Evolutionary conservation across 2,888 invertebrate genomes (phyloP).

Genomic region (Acrobasis consociella): DNA sequence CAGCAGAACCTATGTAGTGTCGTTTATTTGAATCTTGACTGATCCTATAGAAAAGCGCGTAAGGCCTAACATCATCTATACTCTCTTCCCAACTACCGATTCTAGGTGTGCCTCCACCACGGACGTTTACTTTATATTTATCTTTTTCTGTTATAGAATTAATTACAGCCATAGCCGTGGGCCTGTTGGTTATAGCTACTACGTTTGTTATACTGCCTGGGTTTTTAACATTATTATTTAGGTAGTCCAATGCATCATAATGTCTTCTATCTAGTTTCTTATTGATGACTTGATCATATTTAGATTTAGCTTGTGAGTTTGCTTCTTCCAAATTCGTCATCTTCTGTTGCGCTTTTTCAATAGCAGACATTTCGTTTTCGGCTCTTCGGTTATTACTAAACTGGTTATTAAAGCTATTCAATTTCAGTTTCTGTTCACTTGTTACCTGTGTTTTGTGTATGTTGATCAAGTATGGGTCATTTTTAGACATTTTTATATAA

Average conservation of each 20-base stretch:
- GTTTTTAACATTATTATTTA: background rate
- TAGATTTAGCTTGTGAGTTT: background rate
- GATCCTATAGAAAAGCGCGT: slow-evolving; percentile 61
- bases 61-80: slow-evolving; percentile 45
- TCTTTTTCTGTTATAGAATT: slow-evolving; percentile 48
- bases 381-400: slow-evolving; percentile 14
- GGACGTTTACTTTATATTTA: slow-evolving; percentile 34
- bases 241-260: slow-evolving; percentile 39
- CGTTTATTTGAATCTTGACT: slow-evolving; percentile 5
- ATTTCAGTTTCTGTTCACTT: slow-evolving; percentile 40
- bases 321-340: slow-evolving; percentile 33
- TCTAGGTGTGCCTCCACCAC: slow-evolving; percentile 29
- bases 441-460: slow-evolving; percentile 42
- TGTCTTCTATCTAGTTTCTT: slow-evolving; percentile 36
- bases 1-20: background rate
- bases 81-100: slow-evolving; percentile 42
- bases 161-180: slow-evolving; percentile 32
- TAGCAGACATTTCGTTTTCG: slow-evolving; percentile 7
- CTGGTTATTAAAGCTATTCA: slow-evolving; percentile 38
- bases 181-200: background rate
- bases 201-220: background rate
- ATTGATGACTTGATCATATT: slow-evolving; percentile 39
- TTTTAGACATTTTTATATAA: slow-evolving; percentile 4
- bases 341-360: slow-evolving; percentile 31
- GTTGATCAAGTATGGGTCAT: slow-evolving; percentile 39